Evolutionary conservation across 1,140 invertebrate genomes (phyloP), one percentile per base, ranked within the genome.

Genomic region (Drosophila aff.): DNA sequence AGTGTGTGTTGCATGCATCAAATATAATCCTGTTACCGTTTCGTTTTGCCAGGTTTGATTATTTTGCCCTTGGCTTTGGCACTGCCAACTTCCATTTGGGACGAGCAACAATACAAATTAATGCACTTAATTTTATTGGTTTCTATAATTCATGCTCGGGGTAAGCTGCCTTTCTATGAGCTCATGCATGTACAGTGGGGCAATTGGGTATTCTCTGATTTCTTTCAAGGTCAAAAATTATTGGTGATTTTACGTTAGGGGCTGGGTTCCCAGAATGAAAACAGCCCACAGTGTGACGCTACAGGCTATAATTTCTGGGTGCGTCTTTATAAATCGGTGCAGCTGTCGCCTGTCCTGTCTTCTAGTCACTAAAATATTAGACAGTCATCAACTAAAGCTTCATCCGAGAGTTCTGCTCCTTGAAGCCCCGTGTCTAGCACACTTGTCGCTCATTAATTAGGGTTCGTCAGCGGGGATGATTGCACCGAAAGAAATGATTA

Each of bases 401-500:
- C 47, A 67, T 43, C 23, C 43, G 43, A 53, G 43, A 59, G 60
- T 67, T 76, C 53, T 76, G 77, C 82, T 65, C 41, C 40, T 60
- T 52, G 38, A 67, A 78, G 68, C 60, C 59, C 40, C 18, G 49
- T 38, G 40, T 36, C 63, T 67, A 63, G 78, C 81, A 89, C 81
- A 81, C 85, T 90, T 90, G 78, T 90, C 81, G 84, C 78, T 84
- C 78, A 90, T 89, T 90, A 89, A 90, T 89, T 81, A 89, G 80
- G 76, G 65, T 89, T 78, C 68, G 66, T 52, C 69, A 71, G 62
- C 65, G 36, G 9, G 40, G 16, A 66, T 36, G 16, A 26, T 3
- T 36, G 31, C 58, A 63, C 58, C 7, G 40, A 13, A 44, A 44
- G 18, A 44, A 23, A 28, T 18, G 26, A 3, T 4, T 44, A 2